Conservation (phyloP, 23 tunicate genomes). For the Diplosoma virens region DNA sequence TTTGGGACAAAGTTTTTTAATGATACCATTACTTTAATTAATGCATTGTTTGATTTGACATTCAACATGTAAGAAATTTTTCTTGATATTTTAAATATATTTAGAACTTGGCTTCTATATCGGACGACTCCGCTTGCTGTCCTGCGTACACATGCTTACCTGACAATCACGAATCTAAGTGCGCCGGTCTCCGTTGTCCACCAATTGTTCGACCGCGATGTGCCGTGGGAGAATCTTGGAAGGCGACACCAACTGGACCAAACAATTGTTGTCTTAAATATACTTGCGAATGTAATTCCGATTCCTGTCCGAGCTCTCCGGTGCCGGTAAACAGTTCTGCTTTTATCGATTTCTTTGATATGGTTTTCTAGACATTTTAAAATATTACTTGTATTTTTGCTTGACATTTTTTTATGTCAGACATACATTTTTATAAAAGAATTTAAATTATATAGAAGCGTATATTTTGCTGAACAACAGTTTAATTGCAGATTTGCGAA, state of each 20-base stretch:
- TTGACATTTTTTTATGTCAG: too few relatives aligned
- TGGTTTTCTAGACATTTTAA: too few relatives aligned
- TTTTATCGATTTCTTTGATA: neutral
- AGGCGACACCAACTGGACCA: conserved; percentile 63
- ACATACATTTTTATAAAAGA: neutral
- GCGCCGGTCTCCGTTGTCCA: conserved; percentile 75
- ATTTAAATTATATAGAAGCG: neutral
- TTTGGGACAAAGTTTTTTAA: too few relatives aligned
- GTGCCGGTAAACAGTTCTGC: conserved; percentile 60
- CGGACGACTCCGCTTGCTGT: conserved; percentile 80
- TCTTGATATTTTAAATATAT: too few relatives aligned
- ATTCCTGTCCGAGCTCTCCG: conserved; percentile 62
- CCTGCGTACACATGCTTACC: conserved; percentile 79
- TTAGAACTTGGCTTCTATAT: conserved; percentile 64
- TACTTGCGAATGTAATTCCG: conserved; percentile 84
- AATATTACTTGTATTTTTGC: too few relatives aligned
- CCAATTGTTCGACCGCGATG: conserved; percentile 81
- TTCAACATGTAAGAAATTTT: too few relatives aligned
- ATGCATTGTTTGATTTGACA: too few relatives aligned
- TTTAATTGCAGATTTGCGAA: conserved; percentile 61
- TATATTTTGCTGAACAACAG: neutral
- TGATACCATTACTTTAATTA: too few relatives aligned
- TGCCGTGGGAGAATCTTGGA: conserved; percentile 73
- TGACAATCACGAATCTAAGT: conserved; percentile 66
- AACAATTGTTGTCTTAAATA: conserved; percentile 75